A percentile compares a stretch with the other conserved stretches of the same genome.
These are phyloP conservation scores for Caenorhabditis doughertyi DNA, from an alignment of 2,888 invertebrate species.

Conservation along the genomic window DNA sequence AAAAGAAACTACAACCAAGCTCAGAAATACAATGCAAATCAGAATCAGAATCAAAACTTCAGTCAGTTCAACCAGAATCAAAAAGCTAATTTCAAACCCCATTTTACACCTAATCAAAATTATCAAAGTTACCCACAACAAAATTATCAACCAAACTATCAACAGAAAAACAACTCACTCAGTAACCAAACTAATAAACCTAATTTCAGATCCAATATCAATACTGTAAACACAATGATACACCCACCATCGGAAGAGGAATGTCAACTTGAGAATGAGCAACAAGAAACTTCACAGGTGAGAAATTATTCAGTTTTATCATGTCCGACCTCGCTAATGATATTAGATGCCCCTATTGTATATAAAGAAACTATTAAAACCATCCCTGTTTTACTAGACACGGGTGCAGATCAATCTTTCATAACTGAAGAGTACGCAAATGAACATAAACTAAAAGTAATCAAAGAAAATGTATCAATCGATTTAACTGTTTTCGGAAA, in stretches of 20 bases:
- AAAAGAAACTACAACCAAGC: not conserved
- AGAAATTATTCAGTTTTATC: not conserved
- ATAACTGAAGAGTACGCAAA: not conserved
- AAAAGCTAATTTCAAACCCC: too few relatives aligned
- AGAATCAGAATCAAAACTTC: not conserved
- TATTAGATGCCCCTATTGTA: not conserved
- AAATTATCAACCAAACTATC: too few relatives aligned
- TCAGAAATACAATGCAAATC: not conserved
- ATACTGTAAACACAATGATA: too few relatives aligned
- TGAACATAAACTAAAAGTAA: not conserved
- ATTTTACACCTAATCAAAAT: too few relatives aligned
- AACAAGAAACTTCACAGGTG: not conserved
- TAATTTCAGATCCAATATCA: too few relatives aligned
- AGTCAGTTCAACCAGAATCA: too few relatives aligned
- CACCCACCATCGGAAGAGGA: too few relatives aligned
- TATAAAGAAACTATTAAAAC: not conserved
- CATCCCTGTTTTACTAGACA: not conserved
- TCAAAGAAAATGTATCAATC: not conserved
- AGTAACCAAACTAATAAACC: not conserved
- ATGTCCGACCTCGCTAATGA: not conserved
- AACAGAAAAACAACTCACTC: too few relatives aligned
- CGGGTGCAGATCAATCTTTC: constrained; percentile 12
- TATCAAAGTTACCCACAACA: too few relatives aligned
- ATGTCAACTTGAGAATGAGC: not conserved
- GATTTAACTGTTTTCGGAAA: not conserved